Percentiles rank a stretch among this genome's conserved stretches.
Conservation (phyloP, 1,140 invertebrate species). For the Drosophila azteca region DNA sequence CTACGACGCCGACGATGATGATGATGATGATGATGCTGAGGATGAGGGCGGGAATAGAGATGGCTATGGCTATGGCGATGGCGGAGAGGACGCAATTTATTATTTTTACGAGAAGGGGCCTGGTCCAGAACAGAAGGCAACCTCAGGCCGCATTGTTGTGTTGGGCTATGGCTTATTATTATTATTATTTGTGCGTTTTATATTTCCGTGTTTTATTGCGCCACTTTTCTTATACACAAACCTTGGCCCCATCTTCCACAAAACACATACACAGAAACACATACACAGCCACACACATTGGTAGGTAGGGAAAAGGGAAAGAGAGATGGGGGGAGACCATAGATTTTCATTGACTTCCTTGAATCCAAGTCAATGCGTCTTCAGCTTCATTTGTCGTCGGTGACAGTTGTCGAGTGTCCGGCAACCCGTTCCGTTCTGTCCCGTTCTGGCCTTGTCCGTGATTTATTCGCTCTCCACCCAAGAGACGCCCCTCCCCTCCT, state of each 20-base stretch:
- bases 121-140: conserved; percentile 23
- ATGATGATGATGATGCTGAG: conserved; percentile 8
- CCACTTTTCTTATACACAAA: conserved; percentile 60
- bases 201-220: conserved; percentile 81
- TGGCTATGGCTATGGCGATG: conserved; percentile 24
- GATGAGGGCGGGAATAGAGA: conserved; percentile 17
- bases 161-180: conserved; percentile 72
- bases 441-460: conserved; percentile 35
- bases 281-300: too few relatives aligned
- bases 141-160: conserved; percentile 56
- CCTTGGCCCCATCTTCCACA: conserved; percentile 8
- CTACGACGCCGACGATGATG: conserved; percentile 38
- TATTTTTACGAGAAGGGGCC: conserved; percentile 72
- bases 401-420: conserved; percentile 66
- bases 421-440: conserved; percentile 22
- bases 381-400: conserved; percentile 70
- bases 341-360: conserved; percentile 61
- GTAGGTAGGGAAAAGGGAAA: background rate
- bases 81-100: conserved; percentile 67
- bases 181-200: conserved; percentile 82
- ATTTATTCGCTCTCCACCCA: conserved; percentile 52
- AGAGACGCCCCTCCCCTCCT: background rate
- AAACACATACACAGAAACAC: conserved; percentile 10
- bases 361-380: conserved; percentile 52
- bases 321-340: conserved; percentile 7